Percentiles rank a stretch among this genome's conserved stretches.
Conservation (phyloP, 2,797 vertebrate species). For the Borostomias antarcticus region DNA sequence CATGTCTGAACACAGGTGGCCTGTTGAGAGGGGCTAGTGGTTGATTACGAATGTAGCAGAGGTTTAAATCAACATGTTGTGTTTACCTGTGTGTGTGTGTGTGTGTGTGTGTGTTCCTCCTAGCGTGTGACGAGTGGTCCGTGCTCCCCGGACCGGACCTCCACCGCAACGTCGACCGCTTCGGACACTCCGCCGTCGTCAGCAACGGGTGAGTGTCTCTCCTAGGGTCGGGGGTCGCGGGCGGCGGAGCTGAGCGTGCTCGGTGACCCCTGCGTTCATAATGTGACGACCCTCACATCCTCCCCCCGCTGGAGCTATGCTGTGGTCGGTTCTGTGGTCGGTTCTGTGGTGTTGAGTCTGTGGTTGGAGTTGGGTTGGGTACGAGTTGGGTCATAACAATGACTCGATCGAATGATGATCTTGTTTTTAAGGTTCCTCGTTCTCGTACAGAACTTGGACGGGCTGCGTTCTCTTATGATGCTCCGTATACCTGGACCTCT, state of each 20-base stretch:
- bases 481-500: too few species aligned
- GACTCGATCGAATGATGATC: too few species aligned
- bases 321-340: too few species aligned
- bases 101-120: slow-evolving; percentile 22
- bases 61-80: background rate
- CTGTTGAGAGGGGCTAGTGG: background rate
- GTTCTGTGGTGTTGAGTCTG: too few species aligned
- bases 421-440: background rate
- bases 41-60: background rate
- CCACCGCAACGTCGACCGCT: slow-evolving; percentile 90
- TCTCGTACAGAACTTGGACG: too few species aligned
- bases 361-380: too few species aligned
- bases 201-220: slow-evolving; percentile 86
- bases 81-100: slow-evolving; percentile 13
- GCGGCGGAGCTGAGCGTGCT: too few species aligned
- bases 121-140: slow-evolving; percentile 90
- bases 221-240: background rate
- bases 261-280: too few species aligned
- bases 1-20: background rate
- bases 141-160: slow-evolving; percentile 87
- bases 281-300: too few species aligned
- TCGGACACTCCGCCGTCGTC: slow-evolving; percentile 91
- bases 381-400: too few species aligned
- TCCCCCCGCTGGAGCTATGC: too few species aligned
- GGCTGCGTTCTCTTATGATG: too few species aligned